Percentiles rank a stretch among this genome's conserved stretches.
phyloP scores from a whole-genome alignment of 92 coral and sea anemone species.

The Epizoanthus scotinus region DNA sequence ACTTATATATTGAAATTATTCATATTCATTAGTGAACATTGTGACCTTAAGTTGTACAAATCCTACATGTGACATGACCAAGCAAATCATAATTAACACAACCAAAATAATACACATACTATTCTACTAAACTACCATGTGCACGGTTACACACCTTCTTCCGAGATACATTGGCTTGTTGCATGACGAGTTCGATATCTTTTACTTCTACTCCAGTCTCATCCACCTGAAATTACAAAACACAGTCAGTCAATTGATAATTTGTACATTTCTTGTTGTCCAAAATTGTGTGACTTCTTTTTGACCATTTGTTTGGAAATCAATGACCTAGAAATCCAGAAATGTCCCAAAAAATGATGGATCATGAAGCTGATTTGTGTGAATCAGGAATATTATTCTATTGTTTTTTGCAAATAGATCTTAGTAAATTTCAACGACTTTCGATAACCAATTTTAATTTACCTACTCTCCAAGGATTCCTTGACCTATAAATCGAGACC shows the following conservation, averaged over 20 bases:
- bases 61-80: neutral
- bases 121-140: neutral
- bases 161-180: slow-evolving; percentile 94
- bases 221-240: slow-evolving; percentile 66
- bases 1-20: too few species aligned
- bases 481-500: too few species aligned
- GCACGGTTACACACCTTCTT: slow-evolving; percentile 63
- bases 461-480: too few species aligned
- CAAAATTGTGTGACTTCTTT: neutral
- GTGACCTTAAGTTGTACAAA: neutral
- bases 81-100: neutral
- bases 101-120: too few species aligned
- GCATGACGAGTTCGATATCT: slow-evolving; percentile 96
- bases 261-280: neutral
- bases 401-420: too few species aligned
- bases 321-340: too few species aligned
- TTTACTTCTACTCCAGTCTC: slow-evolving; percentile 88
- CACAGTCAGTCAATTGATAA: neutral
- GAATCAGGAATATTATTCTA: too few species aligned
- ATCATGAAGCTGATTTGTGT: too few species aligned
- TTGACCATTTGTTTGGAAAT: too few species aligned
- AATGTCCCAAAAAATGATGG: neutral
- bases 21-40: too few species aligned
- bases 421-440: too few species aligned
- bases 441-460: too few species aligned